Evolutionary conservation across 2,797 vertebrate genomes (phyloP), one percentile per base, ranked within the genome.

Genomic region (Squalus acanthias): DNA sequence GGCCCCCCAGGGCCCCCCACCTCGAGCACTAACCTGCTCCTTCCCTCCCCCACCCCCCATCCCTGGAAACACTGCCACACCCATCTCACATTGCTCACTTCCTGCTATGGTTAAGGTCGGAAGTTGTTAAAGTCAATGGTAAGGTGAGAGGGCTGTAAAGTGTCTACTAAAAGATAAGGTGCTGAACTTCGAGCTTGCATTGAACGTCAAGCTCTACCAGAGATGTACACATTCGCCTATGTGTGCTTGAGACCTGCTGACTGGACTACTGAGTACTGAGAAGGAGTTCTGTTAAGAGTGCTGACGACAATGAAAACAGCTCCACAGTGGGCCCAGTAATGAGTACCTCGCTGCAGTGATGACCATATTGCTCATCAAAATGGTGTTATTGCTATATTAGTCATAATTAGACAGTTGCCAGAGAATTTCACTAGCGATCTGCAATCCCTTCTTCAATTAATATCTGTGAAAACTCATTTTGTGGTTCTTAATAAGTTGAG

Each of bases 401-500:
- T 93, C 91, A 93, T 93, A 93, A 93, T 93, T 69, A 93, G 91
- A 69, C 91, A 93, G 65, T 3, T 93, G n/a, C n/a, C n/a, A 93
- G 91, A 22, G n/a, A 93, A 24, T 46, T 39, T 67, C 91, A 60
- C 88, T 33, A n/a, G 29, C 10, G 29, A 91, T 67, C 63, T 46
- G n/a, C 69, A n/a, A 46, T 46, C n/a, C 9, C 63, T 69, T 22
- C n/a, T 69, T 93, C n/a, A 93, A 67, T 20, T 67, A 69, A 46
- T 93, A 65, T 22, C 91, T 39, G 39, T 67, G 63, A 67, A 93
- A 93, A 67, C 33, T 7, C 63, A 67, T 93, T 67, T n/a, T 33
- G n/a, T 93, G 33, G 60, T 67, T 92, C 89, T 65, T 65, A 92
- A 65, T 65, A 65, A 39, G 33, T 69, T 65, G n/a, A 67, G 20